Base-by-base conservation (phyloP, 2,113 vertebrate genomes). In the Dasypus novemcinctus region DNA sequence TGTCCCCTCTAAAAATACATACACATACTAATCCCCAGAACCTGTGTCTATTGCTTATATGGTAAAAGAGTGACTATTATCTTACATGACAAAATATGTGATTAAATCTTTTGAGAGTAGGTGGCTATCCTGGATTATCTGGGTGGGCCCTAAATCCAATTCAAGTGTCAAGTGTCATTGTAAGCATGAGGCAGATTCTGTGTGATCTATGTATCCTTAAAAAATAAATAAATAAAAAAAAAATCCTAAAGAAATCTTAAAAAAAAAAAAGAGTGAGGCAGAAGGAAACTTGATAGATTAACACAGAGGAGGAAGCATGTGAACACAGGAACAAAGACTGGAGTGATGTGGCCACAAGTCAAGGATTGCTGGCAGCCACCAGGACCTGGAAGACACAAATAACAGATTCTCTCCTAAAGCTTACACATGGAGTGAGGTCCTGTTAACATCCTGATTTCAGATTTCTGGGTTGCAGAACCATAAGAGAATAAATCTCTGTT, bases 271-370 rank as follows among this genome's bases (percentile, higher is more conserved):
- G 10, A 80, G 14, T 10, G 23, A 43, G 4, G 43, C 8, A 41
- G 33, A 54, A 0, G 17, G 33, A 59, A 1, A 63, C 23, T 57
- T 33, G 64, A 38, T 15, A 87, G 74, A 87, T 18, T 54, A 27
- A 33, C 0, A 29, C 4, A 76, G 36, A n/a, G 1, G 31, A 27
- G 7, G 46, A 2, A 1, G 5, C 27, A 46, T 1, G 10, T 61
- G 43, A 29, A 20, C 63, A 49, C 0, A 12, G 25, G 41, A 43
- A 71, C 27, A 57, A 71, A 18, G 15, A 43, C 1, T 43, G 13
- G 72, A 90, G 36, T 5, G 52, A 38, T 5, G 14, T 2, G 4
- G 7, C 20, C 69, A 41, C 27, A n/a, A 0, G 5, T 8, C 41
- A 36, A 54, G 25, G 27, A 69, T 31, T 5, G 11, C 13, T 15